Base-by-base conservation (phyloP, 2,888 invertebrate species). In the Thymelicus lineola region DNA sequence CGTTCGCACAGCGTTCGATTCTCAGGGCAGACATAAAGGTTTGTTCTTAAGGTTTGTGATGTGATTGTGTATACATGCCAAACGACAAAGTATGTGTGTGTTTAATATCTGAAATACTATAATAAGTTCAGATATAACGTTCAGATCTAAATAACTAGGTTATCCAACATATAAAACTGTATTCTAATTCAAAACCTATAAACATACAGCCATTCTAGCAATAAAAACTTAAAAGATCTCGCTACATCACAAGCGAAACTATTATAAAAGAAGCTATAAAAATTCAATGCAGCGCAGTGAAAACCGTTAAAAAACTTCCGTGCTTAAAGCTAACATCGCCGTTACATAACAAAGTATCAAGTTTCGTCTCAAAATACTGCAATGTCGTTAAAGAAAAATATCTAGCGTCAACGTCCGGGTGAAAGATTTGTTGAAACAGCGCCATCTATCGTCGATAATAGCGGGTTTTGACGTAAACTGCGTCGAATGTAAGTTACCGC, bases 391-490 rank as follows among this genome's bases (percentile, higher is more conserved):
- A 88, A 80, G 79, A 66, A 76, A 75, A 73, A 78, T 79, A 76
- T 74, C 73, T 73, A 70, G 72, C 75, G 75, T 76, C 76, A 75
- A 74, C 70, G 73, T 76, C 71, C 71, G 70, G 72, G 71, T 65
- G 72, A 72, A 73, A 80, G 82, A 85, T 85, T 86, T 83, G 85
- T 86, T 82, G 84, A 78, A 79, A 78, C 79, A 87, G 71, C 86
- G 89, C 90, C 92, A 92, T 92, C 93, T 91, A 91, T 91, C 88
- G 82, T 74, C 65, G 72, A 77, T 89, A 89, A 90, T 89, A 86
- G 90, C 77, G 80, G 84, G 77, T 86, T 86, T 83, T 84, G 89
- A 91, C 90, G 76, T 82, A 83, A 87, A 89, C 83, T 86, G 82
- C 85, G 75, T 72, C 64, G 70, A 55, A 70, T 67, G 81, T 83